These are phyloP conservation scores for Meghimatium bilineatum DNA, from an alignment of 2,888 invertebrate genomes.

Conservation along the genomic window DNA sequence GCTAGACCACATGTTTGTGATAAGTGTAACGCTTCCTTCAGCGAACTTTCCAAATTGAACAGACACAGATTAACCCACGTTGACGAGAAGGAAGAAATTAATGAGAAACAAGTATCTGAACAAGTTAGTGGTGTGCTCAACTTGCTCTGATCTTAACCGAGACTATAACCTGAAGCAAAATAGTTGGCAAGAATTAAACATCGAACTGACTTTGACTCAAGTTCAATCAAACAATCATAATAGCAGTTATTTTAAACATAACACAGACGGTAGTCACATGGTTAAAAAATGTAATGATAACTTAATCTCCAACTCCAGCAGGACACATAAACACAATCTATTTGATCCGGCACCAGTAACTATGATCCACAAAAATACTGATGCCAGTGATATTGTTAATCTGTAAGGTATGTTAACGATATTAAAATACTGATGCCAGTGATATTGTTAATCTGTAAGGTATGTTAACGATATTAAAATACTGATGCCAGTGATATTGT, in stretches of 20 bases:
- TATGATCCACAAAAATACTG: not conserved
- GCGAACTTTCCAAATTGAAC: slow-evolving; percentile 17
- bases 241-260: not conserved
- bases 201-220: not conserved
- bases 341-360: not conserved
- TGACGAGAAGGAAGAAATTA: not conserved
- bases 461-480: no score
- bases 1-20: slow-evolving; percentile 44
- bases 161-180: not conserved
- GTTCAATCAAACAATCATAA: not conserved
- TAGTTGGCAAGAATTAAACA: not conserved
- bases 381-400: no score
- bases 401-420: no score
- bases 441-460: no score
- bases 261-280: not conserved
- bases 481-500: no score
- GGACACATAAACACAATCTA: not conserved
- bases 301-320: not conserved
- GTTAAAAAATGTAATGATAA: not conserved
- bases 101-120: not conserved
- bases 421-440: no score
- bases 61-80: slow-evolving; percentile 26
- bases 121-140: not conserved
- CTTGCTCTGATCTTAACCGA: no score
- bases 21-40: slow-evolving; percentile 43